Conservation (phyloP, 2,113 vertebrate species). For the Procavia capensis region DNA sequence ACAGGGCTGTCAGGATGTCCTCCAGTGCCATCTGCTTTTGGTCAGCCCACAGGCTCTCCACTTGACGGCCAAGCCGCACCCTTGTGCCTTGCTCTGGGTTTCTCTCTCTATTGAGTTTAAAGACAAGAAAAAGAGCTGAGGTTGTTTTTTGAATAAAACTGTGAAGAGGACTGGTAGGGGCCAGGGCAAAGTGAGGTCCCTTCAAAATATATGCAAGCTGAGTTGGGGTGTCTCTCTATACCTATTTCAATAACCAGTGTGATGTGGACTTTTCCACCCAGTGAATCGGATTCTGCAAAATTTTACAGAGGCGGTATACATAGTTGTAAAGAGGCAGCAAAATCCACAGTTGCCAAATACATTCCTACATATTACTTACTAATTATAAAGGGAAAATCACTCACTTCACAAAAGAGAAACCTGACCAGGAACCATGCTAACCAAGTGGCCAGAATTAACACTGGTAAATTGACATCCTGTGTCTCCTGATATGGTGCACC, state of each 20-base stretch:
- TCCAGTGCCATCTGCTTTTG: slow-evolving; percentile 80
- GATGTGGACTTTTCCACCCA: not conserved
- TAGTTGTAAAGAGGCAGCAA: not conserved
- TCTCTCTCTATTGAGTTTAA: slow-evolving; percentile 43
- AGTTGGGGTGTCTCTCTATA: rapidly evolving
- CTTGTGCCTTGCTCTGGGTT: slow-evolving; percentile 71
- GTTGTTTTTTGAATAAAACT: not conserved
- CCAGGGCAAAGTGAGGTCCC: not conserved
- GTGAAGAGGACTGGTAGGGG: not conserved
- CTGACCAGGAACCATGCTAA: not conserved
- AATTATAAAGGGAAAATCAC: not conserved
- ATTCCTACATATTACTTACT: not conserved
- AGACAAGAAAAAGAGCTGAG: slow-evolving; percentile 1
- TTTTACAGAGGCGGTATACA: not conserved
- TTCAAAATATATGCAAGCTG: not conserved
- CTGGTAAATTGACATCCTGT: not conserved
- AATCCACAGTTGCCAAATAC: not conserved
- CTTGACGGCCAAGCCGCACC: slow-evolving; percentile 80
- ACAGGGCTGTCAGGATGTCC: slow-evolving; percentile 82
- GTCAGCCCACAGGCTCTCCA: slow-evolving; percentile 81
- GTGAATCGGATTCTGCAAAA: not conserved
- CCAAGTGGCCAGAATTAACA: not conserved
- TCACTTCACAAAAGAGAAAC: not conserved
- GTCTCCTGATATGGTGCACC: not conserved
- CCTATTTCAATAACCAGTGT: not conserved